A percentile compares a stretch with the other conserved stretches of the same genome.
Conservation (phyloP, 1,140 invertebrate species). For the Carcinoscorpius rotundicauda region DNA sequence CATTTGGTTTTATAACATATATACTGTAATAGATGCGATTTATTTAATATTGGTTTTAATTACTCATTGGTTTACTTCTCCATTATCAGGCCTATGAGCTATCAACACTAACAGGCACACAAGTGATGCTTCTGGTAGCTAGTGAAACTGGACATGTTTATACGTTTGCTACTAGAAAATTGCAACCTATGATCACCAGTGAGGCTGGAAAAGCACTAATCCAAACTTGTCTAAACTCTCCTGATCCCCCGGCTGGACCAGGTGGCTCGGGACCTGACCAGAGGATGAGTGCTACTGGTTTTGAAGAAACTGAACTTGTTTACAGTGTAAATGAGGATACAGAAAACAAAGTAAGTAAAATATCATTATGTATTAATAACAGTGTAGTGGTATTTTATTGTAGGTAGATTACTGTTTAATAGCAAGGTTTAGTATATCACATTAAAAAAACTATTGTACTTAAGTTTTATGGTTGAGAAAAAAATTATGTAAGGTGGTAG, state of each 20-base stretch:
- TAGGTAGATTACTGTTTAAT: too few relatives aligned
- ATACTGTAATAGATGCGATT: too few relatives aligned
- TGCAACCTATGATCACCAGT: conserved; percentile 99
- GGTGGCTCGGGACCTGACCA: conserved; percentile 52
- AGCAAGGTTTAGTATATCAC: too few relatives aligned
- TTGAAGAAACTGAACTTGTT: conserved; percentile 94
- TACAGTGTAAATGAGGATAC: conserved; percentile 61
- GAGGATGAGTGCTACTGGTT: conserved; percentile 94
- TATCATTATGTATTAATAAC: too few relatives aligned
- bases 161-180: conserved; percentile 96
- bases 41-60: too few relatives aligned
- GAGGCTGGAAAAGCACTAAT: conserved; percentile 97
- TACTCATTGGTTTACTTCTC: neutral
- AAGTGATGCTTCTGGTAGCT: conserved; percentile 93
- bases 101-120: conserved; percentile 95
- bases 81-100: conserved; percentile 57
- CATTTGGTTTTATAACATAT: too few relatives aligned
- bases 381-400: too few relatives aligned
- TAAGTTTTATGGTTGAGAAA: too few relatives aligned
- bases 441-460: too few relatives aligned
- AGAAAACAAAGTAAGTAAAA: conserved; percentile 20
- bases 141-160: conserved; percentile 98
- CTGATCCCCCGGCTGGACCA: conserved; percentile 64
- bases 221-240: conserved; percentile 96
- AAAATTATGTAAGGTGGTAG: too few relatives aligned